Evolutionary conservation across 1,140 invertebrate genomes (phyloP).

Genomic region (Bombyx mandarina): DNA sequence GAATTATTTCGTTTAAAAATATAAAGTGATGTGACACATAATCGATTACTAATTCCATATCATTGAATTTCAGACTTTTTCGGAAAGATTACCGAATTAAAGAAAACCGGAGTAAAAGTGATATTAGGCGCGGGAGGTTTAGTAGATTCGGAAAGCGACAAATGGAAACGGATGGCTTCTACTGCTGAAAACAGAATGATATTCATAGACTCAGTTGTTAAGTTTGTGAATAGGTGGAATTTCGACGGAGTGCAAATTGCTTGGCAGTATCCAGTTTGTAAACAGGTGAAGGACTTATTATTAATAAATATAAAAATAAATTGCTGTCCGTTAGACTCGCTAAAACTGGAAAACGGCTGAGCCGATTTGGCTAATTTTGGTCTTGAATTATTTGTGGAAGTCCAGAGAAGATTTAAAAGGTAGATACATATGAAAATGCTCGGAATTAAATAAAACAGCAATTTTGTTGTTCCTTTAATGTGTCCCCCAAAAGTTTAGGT

Average conservation of each 20-base stretch:
- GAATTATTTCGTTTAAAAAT: slow-evolving; percentile 1
- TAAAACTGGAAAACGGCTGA: too few species aligned
- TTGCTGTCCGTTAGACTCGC: too few species aligned
- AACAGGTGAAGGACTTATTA: slow-evolving; percentile 68
- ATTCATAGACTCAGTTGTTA: slow-evolving; percentile 75
- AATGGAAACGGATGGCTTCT: slow-evolving; percentile 76
- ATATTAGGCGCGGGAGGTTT: slow-evolving; percentile 81
- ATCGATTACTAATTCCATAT: background rate
- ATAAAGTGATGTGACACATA: too few species aligned
- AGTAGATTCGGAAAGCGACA: slow-evolving; percentile 78
- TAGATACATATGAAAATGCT: too few species aligned
- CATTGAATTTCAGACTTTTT: slow-evolving; percentile 71
- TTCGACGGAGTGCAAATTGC: slow-evolving; percentile 82
- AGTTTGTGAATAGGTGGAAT: slow-evolving; percentile 76
- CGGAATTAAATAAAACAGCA: too few species aligned
- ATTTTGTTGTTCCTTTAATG: too few species aligned
- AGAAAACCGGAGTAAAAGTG: slow-evolving; percentile 76
- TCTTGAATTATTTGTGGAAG: too few species aligned
- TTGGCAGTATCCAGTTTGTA: slow-evolving; percentile 84
- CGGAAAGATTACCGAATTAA: slow-evolving; percentile 73
- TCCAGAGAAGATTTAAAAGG: too few species aligned
- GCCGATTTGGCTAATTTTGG: too few species aligned
- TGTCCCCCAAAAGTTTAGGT: too few species aligned
- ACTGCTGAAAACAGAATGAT: slow-evolving; percentile 68
- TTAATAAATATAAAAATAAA: too few species aligned